Evolutionary conservation across 2,113 vertebrate species (phyloP), one percentile per base, ranked within the genome.

Genomic region (Tachycineta bicolor): DNA sequence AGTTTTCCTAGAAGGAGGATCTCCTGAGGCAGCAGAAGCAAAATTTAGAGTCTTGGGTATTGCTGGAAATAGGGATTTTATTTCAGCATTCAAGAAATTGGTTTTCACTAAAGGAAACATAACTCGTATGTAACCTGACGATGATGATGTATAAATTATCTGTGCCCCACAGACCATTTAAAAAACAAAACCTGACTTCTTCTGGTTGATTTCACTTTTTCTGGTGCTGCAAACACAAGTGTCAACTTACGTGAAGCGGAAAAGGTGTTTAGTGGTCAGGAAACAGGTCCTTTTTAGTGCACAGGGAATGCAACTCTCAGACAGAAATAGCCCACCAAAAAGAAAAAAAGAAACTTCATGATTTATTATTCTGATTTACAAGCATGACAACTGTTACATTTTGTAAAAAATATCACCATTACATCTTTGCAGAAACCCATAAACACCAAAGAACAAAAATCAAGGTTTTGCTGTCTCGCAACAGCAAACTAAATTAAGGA

Each of bases 201-300:
- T 92, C 92, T 70, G 68, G 92, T 94, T 94, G 90, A 94, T 95
- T 96, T 95, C 87, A 94, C 65, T 90, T 87, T 93, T 95, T 92
- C 81, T 97, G 76, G 71, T 81, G 71, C 60, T 97, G 77, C 89
- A 93, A 75, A 89, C 69, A 68, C 53, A 84, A 94, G 95, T 94
- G 94, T 97, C 94, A 91, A 79, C 33, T 97, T 97, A 94, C 89
- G 84, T 77, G 91, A 96, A 96, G 91, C 22, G 59, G 96, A 97
- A 97, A 95, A 97, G 87, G 79, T 95, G 88, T 95, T 97, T 89
- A 84, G 91, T 89, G 67, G 76, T 90, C 89, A 97, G 94, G 93
- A 97, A 97, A 87, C 58, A 64, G 77, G 68, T 86, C 92, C 81
- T 94, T 93, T 93, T 78, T 90, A 89, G 53, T 83, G 73, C 67